phyloP scores from a whole-genome alignment of 2,797 vertebrate species.

The Centropyge bicolor region DNA sequence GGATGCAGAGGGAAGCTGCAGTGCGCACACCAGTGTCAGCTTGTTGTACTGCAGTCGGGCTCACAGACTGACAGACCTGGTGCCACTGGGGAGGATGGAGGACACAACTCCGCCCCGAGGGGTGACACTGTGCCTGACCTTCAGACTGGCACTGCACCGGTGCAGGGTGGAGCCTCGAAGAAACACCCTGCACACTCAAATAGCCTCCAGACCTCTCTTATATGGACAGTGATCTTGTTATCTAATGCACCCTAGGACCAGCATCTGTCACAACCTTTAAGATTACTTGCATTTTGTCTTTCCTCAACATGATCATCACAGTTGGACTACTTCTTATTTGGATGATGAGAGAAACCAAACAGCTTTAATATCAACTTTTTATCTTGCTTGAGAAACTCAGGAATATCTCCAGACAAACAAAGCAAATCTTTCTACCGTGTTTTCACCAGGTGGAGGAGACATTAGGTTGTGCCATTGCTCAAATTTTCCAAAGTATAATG shows the following conservation, averaged over 20 bases:
- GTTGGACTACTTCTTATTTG: conserved; percentile 4
- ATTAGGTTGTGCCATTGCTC: not conserved
- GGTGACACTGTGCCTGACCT: conserved; percentile 41
- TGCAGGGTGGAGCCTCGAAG: not conserved
- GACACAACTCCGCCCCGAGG: not conserved
- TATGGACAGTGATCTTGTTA: conserved; percentile 4
- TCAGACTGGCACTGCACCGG: conserved; percentile 14
- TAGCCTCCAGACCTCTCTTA: not conserved
- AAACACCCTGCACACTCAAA: not conserved
- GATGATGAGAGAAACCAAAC: conserved; percentile 30
- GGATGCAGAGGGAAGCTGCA: conserved; percentile 60
- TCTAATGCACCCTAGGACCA: not conserved
- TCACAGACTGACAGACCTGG: conserved; percentile 22
- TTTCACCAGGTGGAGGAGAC: conserved; percentile 11
- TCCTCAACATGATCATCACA: conserved; percentile 2
- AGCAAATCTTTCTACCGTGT: conserved; percentile 6
- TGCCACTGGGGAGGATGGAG: conserved; percentile 31
- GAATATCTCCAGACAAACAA: conserved; percentile 30
- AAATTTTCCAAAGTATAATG: conserved; percentile 13
- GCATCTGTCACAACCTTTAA: conserved; percentile 24
- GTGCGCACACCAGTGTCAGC: conserved; percentile 72
- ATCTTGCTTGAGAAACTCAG: conserved; percentile 23
- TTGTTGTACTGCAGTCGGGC: conserved; percentile 68
- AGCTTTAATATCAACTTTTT: conserved; percentile 19
- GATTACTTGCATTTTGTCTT: conserved; percentile 18